phyloP scores from a whole-genome alignment of 1,140 invertebrate genomes.

The Mya arenaria region DNA sequence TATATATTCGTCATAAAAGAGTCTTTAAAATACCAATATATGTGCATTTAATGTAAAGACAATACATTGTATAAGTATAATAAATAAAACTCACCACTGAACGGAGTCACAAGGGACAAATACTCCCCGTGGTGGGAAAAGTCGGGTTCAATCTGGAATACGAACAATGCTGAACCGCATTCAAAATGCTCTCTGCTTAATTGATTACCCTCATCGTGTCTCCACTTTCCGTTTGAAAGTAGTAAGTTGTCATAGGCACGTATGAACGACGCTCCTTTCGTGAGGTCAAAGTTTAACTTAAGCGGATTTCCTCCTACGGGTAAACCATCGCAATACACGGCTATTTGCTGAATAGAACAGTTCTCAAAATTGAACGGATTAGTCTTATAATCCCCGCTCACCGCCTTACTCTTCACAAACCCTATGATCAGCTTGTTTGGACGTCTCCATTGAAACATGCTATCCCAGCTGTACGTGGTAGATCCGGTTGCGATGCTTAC shows the following conservation, averaged over 20 bases:
- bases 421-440: conserved; percentile 10
- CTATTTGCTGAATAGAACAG: conserved; percentile 21
- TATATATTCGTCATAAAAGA: too few relatives aligned
- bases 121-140: conserved; percentile 32
- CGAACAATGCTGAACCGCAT: conserved; percentile 1
- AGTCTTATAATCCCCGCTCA: conserved; percentile 23
- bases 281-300: conserved; percentile 25
- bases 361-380: conserved; percentile 30
- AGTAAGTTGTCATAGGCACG: conserved; percentile 4
- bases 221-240: background rate
- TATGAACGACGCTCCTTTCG: background rate
- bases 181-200: background rate
- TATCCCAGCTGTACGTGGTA: conserved; percentile 17
- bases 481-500: conserved; percentile 28
- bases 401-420: conserved; percentile 35
- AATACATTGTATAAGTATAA: too few relatives aligned
- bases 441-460: conserved; percentile 21
- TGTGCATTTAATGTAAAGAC: too few relatives aligned
- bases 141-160: conserved; percentile 13
- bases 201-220: conserved; percentile 4
- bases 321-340: conserved; percentile 23
- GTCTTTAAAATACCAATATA: too few relatives aligned
- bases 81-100: too few relatives aligned
- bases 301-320: conserved; percentile 23
- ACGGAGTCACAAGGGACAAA: conserved; percentile 14